Percentiles rank a stretch among this genome's conserved stretches.
These are phyloP conservation scores for Thalassarche chlororhynchos DNA, from an alignment of 2,113 vertebrate species.

Conservation along the genomic window DNA sequence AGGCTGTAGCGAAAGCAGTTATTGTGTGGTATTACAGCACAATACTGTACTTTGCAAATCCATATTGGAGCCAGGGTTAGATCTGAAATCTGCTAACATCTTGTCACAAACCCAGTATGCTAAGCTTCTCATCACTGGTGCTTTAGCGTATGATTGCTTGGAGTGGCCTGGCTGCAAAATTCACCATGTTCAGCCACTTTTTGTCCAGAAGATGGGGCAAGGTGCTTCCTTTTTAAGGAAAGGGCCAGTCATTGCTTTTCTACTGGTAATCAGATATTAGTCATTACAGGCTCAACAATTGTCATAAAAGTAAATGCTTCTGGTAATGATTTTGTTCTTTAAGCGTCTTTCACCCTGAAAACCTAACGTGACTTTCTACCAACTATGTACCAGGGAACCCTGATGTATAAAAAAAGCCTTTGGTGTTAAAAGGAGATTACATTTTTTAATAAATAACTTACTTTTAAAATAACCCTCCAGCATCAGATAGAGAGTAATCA, in stretches of 20 bases:
- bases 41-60: neutral
- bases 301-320: neutral
- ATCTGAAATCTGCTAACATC: neutral
- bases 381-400: neutral
- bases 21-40: neutral
- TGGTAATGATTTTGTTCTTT: neutral
- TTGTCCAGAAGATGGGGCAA: neutral
- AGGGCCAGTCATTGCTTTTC: neutral
- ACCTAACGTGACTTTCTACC: neutral
- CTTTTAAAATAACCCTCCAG: neutral
- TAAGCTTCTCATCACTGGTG: neutral
- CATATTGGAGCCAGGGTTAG: neutral
- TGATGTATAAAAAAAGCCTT: neutral
- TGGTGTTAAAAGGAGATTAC: neutral
- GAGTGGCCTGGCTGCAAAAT: neutral
- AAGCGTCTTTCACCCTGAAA: neutral
- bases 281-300: neutral
- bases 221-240: neutral
- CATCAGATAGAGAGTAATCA: neutral
- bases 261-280: neutral
- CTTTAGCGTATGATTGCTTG: neutral
- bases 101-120: rapidly evolving
- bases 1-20: neutral
- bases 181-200: neutral
- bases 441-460: neutral